A percentile compares a stretch with the other conserved stretches of the same genome.
phyloP scores from a whole-genome alignment of 2,888 invertebrate genomes.

The Hirtodrosophila duncani region DNA sequence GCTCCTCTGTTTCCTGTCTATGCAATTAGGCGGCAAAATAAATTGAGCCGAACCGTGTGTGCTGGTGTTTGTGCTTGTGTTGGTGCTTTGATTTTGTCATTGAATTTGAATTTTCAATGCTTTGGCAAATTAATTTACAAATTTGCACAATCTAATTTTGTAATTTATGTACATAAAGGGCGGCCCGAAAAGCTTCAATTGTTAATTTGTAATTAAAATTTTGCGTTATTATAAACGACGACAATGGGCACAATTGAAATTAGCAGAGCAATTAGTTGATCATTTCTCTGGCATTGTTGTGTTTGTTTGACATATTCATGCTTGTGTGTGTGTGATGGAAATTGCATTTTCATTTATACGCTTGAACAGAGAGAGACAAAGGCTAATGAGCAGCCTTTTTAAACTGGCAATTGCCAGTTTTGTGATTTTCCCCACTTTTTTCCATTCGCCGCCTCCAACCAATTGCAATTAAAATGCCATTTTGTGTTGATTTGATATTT shows the following conservation, averaged over 20 bases:
- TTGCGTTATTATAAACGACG: slow-evolving; percentile 57
- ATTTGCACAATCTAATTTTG: slow-evolving; percentile 63
- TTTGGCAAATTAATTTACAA: slow-evolving; percentile 57
- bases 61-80: not conserved
- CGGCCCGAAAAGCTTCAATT: slow-evolving; percentile 26
- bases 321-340: not conserved
- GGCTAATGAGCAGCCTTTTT: slow-evolving; percentile 52
- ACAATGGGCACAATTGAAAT: slow-evolving; percentile 65
- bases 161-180: slow-evolving; percentile 15
- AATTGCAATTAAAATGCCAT: slow-evolving; percentile 62
- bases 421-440: slow-evolving; percentile 9
- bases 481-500: slow-evolving; percentile 43
- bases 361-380: slow-evolving; percentile 30
- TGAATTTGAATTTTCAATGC: slow-evolving; percentile 28
- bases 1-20: no score
- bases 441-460: no score
- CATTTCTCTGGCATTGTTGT: slow-evolving; percentile 29
- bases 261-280: slow-evolving; percentile 67
- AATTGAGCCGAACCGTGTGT: slow-evolving; percentile 4
- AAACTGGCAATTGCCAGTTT: slow-evolving; percentile 21
- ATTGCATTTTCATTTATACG: slow-evolving; percentile 22
- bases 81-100: slow-evolving; percentile 23
- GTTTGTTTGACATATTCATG: slow-evolving; percentile 17
- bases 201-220: slow-evolving; percentile 69
- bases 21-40: slow-evolving; percentile 1